Base-by-base conservation (phyloP, 2,113 vertebrate genomes). In the Tenebrosternarchus preto region DNA sequence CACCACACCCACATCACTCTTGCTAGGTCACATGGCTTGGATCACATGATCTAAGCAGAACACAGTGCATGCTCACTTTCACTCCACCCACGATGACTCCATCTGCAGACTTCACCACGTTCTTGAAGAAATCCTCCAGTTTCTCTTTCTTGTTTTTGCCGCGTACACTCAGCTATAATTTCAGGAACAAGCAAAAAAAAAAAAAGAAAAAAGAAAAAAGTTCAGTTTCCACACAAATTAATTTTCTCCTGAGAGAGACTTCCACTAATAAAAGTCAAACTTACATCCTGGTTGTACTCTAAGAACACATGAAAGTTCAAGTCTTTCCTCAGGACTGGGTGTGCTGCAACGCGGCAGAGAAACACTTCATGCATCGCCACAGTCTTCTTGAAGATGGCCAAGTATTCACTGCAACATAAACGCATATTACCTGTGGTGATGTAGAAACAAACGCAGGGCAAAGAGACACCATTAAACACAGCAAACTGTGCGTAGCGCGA, bases 341-440 rank as follows among this genome's bases (percentile, higher is more conserved):
- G 98, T 53, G 97, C 97, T 59, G 98, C 97, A 81, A 99, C 96
- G 0, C 97, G 97, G 87, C 98, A 99, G 80, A 99, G 93, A 89
- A 99, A 99, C 17, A 99, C 98, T 90, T 99, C 98, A 86, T 99
- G 98, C 97, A 99, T 99, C 69, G 97, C 98, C 75, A 99, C 98
- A 0, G 97, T 99, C 92, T 99, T 99, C 94, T 99, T 99, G 85
- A 99, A 99, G 93, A 99, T 99, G 86, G 98, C 98, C 93, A 99
- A 91, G 90, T 99, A 99, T 70, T 99, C 98, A 74, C 98, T 99
- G 89, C 39, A 92, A 93, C 81, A 82, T 85, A 50, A 87, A 16
- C 66, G 46, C 15, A 46, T 5, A 25, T 76, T 17, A 79, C 39
- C 29, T 6, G 1, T 7, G 9, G 17, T 15, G 50, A 33, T 22